Conservation (phyloP, 92 coral and sea anemone genomes). For the Phenganax marumi region DNA sequence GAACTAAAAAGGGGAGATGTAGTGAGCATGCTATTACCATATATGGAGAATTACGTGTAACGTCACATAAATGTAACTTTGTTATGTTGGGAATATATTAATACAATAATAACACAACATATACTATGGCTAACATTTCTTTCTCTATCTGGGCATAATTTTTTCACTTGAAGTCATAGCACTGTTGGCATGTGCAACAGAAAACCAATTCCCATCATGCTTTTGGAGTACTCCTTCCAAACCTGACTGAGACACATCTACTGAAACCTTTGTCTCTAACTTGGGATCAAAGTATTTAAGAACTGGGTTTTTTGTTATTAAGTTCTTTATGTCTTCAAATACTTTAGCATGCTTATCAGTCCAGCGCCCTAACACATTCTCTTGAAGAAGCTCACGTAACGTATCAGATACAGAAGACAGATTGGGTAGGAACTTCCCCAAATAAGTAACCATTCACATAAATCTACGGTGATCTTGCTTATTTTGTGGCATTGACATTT, state of each 20-base stretch:
- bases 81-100: too few species aligned
- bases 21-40: too few species aligned
- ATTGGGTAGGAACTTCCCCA: constrained; percentile 14
- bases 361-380: not conserved
- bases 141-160: constrained; percentile 18
- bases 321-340: not conserved
- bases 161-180: not conserved
- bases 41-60: too few species aligned
- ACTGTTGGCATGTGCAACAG: not conserved
- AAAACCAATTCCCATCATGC: constrained; percentile 8
- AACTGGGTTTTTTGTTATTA: constrained; percentile 6
- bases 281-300: constrained; percentile 6
- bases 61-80: too few species aligned
- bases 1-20: too few species aligned
- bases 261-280: not conserved
- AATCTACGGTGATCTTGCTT: constrained; percentile 1
- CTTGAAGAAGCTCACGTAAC: not conserved
- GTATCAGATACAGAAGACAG: not conserved
- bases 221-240: not conserved
- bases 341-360: not conserved
- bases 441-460: constrained; percentile 15
- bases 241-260: not conserved
- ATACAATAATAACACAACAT: too few species aligned
- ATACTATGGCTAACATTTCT: not conserved
- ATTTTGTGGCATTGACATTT: constrained; percentile 18